Percentiles rank a stretch among this genome's conserved stretches.
phyloP scores from a whole-genome alignment of 2,888 invertebrate species.

The Plagiodera versicolora region DNA sequence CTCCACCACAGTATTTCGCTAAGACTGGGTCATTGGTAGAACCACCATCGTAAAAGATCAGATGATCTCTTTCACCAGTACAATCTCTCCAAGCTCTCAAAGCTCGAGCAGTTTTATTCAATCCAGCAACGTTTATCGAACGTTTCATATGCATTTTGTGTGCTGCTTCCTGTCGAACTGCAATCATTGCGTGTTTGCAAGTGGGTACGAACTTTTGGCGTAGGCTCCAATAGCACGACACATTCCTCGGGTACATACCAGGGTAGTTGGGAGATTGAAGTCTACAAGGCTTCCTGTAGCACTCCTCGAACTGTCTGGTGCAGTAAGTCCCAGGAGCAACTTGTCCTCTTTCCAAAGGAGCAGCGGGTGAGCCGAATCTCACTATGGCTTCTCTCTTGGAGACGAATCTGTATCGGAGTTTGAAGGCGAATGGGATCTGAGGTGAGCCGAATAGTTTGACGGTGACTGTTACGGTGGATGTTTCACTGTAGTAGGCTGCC shows the following conservation, averaged over 20 bases:
- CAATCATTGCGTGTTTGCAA: conserved; percentile 90
- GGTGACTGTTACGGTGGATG: conserved; percentile 84
- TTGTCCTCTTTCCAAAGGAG: conserved; percentile 80
- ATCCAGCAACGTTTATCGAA: conserved; percentile 66
- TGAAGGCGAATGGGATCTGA: conserved; percentile 78
- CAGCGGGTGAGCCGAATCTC: conserved; percentile 73
- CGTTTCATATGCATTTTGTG: conserved; percentile 74
- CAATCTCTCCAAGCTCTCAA: conserved; percentile 84
- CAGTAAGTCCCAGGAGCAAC: conserved; percentile 66
- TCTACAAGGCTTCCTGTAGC: conserved; percentile 81
- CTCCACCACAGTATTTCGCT: conserved; percentile 86
- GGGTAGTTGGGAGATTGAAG: conserved; percentile 91
- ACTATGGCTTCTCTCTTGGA: conserved; percentile 79
- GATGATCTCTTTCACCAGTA: conserved; percentile 77
- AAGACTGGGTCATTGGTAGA: conserved; percentile 81
- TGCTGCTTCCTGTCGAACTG: conserved; percentile 75
- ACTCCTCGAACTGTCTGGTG: conserved; percentile 84
- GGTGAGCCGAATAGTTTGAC: conserved; percentile 75
- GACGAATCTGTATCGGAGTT: conserved; percentile 79
- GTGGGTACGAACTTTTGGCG: conserved; percentile 84
- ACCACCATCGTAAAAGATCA: conserved; percentile 85
- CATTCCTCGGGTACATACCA: conserved; percentile 85
- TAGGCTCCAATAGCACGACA: conserved; percentile 87
- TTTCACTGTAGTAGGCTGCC: conserved; percentile 87
- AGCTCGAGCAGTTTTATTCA: conserved; percentile 70